Evolutionary conservation across 2,797 vertebrate species (phyloP).

Genomic region (Pelodytes ibericus): DNA sequence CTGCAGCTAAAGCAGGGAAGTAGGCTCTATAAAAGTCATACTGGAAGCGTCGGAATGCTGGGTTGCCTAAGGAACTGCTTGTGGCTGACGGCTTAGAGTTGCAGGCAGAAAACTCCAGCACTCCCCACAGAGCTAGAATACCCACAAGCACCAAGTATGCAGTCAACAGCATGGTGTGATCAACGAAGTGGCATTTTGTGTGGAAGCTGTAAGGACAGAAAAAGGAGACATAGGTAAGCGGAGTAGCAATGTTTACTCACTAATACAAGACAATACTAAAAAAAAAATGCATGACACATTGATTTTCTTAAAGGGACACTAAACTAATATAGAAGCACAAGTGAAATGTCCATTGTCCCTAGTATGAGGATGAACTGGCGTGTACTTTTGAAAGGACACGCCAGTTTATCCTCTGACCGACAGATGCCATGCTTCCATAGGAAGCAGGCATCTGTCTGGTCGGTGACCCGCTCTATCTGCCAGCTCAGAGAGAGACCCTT

Average conservation of each 20-base stretch:
- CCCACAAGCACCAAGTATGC: slow-evolving; percentile 80
- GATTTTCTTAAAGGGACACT: too few species aligned
- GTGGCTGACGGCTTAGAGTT: slow-evolving; percentile 70
- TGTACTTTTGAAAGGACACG: too few species aligned
- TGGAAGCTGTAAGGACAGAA: background rate
- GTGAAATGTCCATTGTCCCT: too few species aligned
- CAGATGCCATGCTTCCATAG: too few species aligned
- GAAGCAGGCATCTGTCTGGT: too few species aligned
- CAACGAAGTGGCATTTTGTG: slow-evolving; percentile 50
- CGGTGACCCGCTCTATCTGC: too few species aligned
- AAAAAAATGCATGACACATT: background rate
- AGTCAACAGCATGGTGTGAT: slow-evolving; percentile 82
- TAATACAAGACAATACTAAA: too few species aligned
- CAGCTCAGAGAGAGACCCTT: too few species aligned
- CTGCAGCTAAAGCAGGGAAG: slow-evolving; percentile 87
- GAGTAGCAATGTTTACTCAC: too few species aligned
- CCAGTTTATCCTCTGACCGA: too few species aligned
- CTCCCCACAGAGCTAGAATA: slow-evolving; percentile 78
- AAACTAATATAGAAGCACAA: too few species aligned
- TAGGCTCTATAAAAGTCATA: slow-evolving; percentile 84
- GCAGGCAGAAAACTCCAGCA: slow-evolving; percentile 83
- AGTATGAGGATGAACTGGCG: too few species aligned
- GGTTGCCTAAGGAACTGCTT: slow-evolving; percentile 79
- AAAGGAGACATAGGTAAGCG: background rate
- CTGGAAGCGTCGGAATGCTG: slow-evolving; percentile 86